phyloP scores from a whole-genome alignment of 2,113 vertebrate genomes.

The Brienomyrus brachyistius region DNA sequence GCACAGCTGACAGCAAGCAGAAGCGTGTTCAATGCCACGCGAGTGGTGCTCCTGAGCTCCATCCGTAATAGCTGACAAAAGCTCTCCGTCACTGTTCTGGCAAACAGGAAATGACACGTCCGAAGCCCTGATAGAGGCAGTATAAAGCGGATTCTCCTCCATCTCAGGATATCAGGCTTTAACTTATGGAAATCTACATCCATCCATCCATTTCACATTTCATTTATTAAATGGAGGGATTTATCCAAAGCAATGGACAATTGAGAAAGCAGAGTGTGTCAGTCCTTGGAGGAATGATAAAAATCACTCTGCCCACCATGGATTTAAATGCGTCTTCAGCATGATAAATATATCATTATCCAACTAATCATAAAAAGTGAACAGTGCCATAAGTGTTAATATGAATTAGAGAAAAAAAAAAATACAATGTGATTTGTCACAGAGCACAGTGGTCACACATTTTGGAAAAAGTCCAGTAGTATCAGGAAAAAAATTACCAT shows the following conservation, averaged over 20 bases:
- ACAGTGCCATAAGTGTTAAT: neutral
- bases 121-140: neutral
- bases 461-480: neutral
- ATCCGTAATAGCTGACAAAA: neutral
- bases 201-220: neutral
- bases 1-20: neutral
- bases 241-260: neutral
- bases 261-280: neutral
- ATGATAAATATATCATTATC: neutral
- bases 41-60: neutral
- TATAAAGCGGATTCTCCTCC: neutral
- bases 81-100: neutral
- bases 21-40: neutral
- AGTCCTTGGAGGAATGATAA: neutral
- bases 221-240: neutral
- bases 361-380: neutral
- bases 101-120: neutral
- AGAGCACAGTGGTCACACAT: neutral
- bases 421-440: neutral
- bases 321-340: neutral
- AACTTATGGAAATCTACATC: neutral
- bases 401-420: neutral
- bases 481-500: neutral
- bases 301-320: neutral
- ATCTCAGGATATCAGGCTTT: neutral